Conservation (phyloP, 37 sponge, comb jelly and placozoan species). For the Axinella damicornis region DNA sequence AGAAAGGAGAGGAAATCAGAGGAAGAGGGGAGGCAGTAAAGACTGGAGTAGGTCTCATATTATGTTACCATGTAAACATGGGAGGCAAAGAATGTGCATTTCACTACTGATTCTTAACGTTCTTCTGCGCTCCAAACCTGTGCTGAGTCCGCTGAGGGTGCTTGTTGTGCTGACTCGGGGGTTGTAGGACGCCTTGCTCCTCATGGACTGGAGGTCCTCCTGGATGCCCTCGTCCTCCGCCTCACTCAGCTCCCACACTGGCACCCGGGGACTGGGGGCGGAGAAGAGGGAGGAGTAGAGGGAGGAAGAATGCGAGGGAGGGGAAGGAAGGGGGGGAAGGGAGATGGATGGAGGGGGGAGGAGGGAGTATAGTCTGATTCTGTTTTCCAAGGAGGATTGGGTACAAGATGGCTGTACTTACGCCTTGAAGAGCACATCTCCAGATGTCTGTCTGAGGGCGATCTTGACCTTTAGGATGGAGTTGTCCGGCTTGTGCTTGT, state of each 20-base stretch:
- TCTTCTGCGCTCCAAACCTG: too few species aligned
- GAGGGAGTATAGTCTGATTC: slow-evolving; percentile 13
- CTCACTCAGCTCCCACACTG: slow-evolving; percentile 35
- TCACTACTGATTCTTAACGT: too few species aligned
- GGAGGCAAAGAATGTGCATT: too few species aligned
- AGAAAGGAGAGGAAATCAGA: too few species aligned
- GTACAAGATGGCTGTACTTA: slow-evolving; percentile 19
- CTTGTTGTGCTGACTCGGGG: neutral
- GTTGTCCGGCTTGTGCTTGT: slow-evolving; percentile 84
- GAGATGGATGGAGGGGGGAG: neutral
- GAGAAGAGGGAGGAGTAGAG: too few species aligned
- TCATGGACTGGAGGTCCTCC: slow-evolving; percentile 18
- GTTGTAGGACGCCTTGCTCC: neutral
- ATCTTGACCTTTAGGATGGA: slow-evolving; percentile 86
- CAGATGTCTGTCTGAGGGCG: slow-evolving; percentile 54
- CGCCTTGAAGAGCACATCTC: slow-evolving; percentile 75
- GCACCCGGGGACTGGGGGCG: slow-evolving; percentile 8
- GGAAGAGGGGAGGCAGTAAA: too few species aligned
- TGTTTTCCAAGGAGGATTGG: too few species aligned
- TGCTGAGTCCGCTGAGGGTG: slow-evolving; percentile 4
- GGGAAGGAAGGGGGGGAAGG: neutral
- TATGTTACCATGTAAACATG: too few species aligned
- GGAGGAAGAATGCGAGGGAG: neutral
- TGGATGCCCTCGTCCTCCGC: slow-evolving; percentile 49
- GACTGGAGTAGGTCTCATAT: too few species aligned